Base-by-base conservation (phyloP, 2,113 vertebrate species). In the Collichthys lucidus region DNA sequence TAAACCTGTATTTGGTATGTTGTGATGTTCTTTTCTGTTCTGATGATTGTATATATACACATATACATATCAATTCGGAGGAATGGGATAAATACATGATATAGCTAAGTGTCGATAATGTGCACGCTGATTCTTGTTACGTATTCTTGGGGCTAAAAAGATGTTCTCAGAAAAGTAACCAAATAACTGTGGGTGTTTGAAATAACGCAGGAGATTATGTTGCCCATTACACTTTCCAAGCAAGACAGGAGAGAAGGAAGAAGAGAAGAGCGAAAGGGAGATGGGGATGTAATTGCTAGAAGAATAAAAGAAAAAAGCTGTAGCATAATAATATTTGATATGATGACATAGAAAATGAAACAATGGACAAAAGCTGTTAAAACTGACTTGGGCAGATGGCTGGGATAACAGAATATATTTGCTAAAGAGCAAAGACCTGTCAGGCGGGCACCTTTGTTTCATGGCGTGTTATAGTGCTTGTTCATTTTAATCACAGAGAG, bases 401-500 rank as follows among this genome's bases (percentile, higher is more conserved):
- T 67, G 14, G 5, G 73, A 65, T 19, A 82, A 80, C 47, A 86
- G 20, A 80, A 80, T 42, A 62, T n/a, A 67, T 61, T 80, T 78
- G 56, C 65, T 52, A 24, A 72, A 62, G 60, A 80, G 81, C 50
- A 73, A 63, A 69, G 66, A 65, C 50, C 69, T 68, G 88, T 77
- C 71, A 81, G 77, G 53, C 46, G 57, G 66, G 55, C 74, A 62
- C 71, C 77, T 90, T 93, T 90, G 91, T 91, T 94, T 89, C 86
- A 90, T 80, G 86, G 70, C 72, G 52, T 11, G 26, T 92, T 93
- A 90, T 64, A 53, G 77, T 64, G 82, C 61, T 82, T 82, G 77
- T 86, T 90, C 60, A 76, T 50, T 93, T 87, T 90, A 89, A 92
- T 92, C 84, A 89, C 88, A 65, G 22, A 47, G 71, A 84, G 72